phyloP scores from a whole-genome alignment of 2,797 vertebrate species.

The Clarias pachynema region DNA sequence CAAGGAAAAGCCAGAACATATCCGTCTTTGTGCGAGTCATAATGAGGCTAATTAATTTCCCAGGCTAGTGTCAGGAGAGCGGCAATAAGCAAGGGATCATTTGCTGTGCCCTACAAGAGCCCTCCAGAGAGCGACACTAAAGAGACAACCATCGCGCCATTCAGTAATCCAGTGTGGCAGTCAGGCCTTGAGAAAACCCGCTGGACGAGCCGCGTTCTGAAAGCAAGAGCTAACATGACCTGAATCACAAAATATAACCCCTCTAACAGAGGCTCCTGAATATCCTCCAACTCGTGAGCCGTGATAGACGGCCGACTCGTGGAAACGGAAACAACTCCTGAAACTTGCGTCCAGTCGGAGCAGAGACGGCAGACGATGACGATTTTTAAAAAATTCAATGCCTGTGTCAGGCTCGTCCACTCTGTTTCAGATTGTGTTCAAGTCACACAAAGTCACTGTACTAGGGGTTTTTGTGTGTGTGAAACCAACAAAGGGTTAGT shows the following conservation, averaged over 20 bases:
- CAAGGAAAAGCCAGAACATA: constrained; percentile 49
- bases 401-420: no score
- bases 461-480: background rate
- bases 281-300: background rate
- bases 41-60: constrained; percentile 64
- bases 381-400: background rate
- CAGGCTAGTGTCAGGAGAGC: constrained; percentile 58
- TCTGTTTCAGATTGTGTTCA: background rate
- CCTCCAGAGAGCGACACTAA: constrained; percentile 58
- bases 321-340: background rate
- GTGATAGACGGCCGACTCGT: background rate
- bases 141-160: constrained; percentile 44
- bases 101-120: constrained; percentile 60
- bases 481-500: background rate
- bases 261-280: background rate
- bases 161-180: constrained; percentile 41
- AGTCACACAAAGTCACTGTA: background rate
- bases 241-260: constrained; percentile 33
- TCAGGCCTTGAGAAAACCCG: constrained; percentile 42
- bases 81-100: constrained; percentile 61
- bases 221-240: constrained; percentile 19
- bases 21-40: constrained; percentile 55
- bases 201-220: constrained; percentile 22
- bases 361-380: background rate
- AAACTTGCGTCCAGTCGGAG: background rate